These are phyloP conservation scores for Tarsius wallacei DNA, from an alignment of 2,797 vertebrate genomes.

Conservation along the genomic window DNA sequence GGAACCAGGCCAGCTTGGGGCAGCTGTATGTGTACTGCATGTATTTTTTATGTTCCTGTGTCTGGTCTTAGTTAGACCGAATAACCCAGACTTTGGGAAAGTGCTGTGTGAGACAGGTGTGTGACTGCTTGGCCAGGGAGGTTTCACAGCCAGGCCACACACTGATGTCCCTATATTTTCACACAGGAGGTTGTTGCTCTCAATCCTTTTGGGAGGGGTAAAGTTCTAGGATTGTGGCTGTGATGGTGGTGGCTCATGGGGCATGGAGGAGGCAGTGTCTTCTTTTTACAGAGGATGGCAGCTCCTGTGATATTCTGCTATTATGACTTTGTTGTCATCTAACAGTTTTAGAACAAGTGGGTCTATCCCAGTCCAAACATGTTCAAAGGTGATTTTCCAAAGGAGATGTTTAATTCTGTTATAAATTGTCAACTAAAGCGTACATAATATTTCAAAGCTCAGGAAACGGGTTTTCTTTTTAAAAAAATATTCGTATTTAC, in stretches of 20 bases:
- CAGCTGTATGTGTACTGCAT: not conserved
- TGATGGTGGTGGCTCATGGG: not conserved
- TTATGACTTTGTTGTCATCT: conserved; percentile 39
- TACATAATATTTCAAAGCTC: conserved; percentile 54
- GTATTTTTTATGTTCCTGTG: not conserved
- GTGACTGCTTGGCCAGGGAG: not conserved
- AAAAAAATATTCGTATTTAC: conserved; percentile 14
- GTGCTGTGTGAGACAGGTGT: not conserved
- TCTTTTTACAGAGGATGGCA: not conserved
- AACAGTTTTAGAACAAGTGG: not conserved
- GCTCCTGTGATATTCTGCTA: not conserved
- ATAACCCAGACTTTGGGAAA: not conserved
- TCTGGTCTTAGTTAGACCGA: not conserved
- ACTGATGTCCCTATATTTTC: not conserved
- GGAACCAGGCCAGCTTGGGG: not conserved
- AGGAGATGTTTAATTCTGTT: conserved; percentile 2
- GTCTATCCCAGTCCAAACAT: not conserved
- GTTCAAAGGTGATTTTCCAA: conserved; percentile 26
- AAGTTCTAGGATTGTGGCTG: not conserved
- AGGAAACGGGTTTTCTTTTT: conserved; percentile 21
- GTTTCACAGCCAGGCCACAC: not conserved
- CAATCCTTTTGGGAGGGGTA: not conserved
- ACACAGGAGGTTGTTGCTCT: not conserved
- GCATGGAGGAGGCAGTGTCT: not conserved
- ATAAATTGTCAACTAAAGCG: not conserved